Evolutionary conservation across 2,113 vertebrate species (phyloP).

Genomic region (Chaetorhynchus papuensis): DNA sequence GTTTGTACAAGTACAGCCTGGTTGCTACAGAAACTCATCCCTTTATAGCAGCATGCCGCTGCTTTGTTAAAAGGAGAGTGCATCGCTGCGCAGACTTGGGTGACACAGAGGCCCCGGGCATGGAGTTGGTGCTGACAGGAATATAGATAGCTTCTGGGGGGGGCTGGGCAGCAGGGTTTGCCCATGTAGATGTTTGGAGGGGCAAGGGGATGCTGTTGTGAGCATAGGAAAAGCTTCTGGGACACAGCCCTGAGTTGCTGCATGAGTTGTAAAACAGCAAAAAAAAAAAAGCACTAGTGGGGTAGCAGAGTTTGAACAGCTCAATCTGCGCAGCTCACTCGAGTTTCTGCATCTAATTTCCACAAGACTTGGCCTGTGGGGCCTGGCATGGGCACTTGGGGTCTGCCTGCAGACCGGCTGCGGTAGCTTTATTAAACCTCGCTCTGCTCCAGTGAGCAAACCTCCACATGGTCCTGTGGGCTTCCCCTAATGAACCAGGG

Average conservation of each 20-base stretch:
- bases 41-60: constrained; percentile 36
- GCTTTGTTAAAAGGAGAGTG: constrained; percentile 43
- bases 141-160: not conserved
- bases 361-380: rapidly evolving
- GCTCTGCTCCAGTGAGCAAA: not conserved
- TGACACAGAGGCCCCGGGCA: constrained; percentile 5
- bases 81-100: not conserved
- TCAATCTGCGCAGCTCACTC: not conserved
- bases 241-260: not conserved
- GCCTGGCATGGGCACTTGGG: not conserved
- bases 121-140: not conserved
- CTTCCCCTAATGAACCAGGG: not conserved
- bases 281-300: not conserved
- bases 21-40: constrained; percentile 61
- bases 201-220: not conserved
- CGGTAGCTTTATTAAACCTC: not conserved
- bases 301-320: not conserved
- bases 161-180: not conserved
- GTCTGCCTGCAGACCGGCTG: not conserved
- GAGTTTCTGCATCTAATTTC: not conserved
- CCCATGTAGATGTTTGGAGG: not conserved
- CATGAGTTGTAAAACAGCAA: not conserved
- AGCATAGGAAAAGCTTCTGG: not conserved
- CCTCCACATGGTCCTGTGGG: not conserved
- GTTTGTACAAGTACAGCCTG: constrained; percentile 54